Evolutionary conservation across 2,113 vertebrate species (phyloP), one percentile per base, ranked within the genome.

Genomic region (Archocentrus centrarchus): DNA sequence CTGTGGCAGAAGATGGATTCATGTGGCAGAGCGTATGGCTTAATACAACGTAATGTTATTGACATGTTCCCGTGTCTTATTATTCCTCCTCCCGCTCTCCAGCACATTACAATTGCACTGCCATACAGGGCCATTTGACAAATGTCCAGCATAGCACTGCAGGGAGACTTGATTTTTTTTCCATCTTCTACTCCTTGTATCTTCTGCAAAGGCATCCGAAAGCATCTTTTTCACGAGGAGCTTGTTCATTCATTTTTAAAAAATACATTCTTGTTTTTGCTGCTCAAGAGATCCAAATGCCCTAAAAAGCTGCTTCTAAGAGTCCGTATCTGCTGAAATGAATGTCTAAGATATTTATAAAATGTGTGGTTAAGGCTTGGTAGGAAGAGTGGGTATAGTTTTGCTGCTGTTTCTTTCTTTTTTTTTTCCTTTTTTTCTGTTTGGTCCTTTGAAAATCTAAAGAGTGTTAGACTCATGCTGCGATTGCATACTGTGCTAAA

Each of bases 31-130:
- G 87, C 83, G 27, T 86, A 75, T 70, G 89, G 82, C 92, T 90
- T 93, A 89, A 95, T 92, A 91, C 92, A 79, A 90, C 62, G 75
- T 90, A 88, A 92, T 90, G 93, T 93, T 95, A 96, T 94, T 94
- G 93, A 95, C 94, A 93, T 93, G 79, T 89, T 93, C 77, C 88
- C 60, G 41, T 89, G 88, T 88, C 86, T 91, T 93, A 91, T 93
- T 93, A 90, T 93, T 92, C 87, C 68, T 83, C 84, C 78, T 64
- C 81, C 53, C 0, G 13, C 78, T 89, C 83, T 81, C 64, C 85
- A 77, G 79, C 77, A 82, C 89, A 86, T 92, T 83, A 86, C 83
- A 75, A 91, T 86, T 20, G 41, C 83, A 91, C 84, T 58, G 85
- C 62, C 81, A 79, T 50, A 41, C 79, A 50, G 11, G 35, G 63